Evolutionary conservation across 2,888 invertebrate genomes (phyloP), one percentile per base, ranked within the genome.

Genomic region (Ectemnius lituratus): DNA sequence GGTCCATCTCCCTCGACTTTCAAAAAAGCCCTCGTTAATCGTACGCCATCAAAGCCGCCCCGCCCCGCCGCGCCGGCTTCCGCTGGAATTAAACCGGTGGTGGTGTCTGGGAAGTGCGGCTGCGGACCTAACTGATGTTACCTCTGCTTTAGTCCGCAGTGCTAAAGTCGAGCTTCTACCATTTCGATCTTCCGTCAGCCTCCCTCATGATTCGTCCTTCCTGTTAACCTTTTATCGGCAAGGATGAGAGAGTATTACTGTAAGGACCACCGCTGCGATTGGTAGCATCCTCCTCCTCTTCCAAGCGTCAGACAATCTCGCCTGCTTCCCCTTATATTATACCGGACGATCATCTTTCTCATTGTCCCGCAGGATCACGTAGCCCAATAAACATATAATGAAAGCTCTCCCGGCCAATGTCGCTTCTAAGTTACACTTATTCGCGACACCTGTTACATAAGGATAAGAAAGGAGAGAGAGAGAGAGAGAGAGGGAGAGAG

Each of bases 371-470:
- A 14, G 58, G 60, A 62, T 64, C 64, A 60, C 71, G 67, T 72
- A 67, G 66, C 62, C 66, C 75, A 72, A 73, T 76, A 78, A 74
- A 71, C 75, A 66, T 65, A 57, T 63, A 73, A 67, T 65, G 56
- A 58, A 71, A 60, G 49, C 23, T 59, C 47, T 49, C 23, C 49
- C 57, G 58, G 63, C 57, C 46, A 49, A 63, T 62, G 63, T 66
- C 28, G 60, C 56, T 57, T 67, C 28, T 62, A 64, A 75, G 81
- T 81, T 81, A 81, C 37, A 37, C 78, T 73, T 74, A 72, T 81
- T 78, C 79, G 75, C 81, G 75, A 76, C 77, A 81, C 75, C 76
- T 77, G 75, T 76, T 78, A 78, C 76, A 49, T 67, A 79, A 75
- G 58, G 59, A 63, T 47, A 52, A 75, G 62, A 49, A 66, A 73